Evolutionary conservation across 2,888 invertebrate genomes (phyloP).

Genomic region (Dinocampus coccinellae): DNA sequence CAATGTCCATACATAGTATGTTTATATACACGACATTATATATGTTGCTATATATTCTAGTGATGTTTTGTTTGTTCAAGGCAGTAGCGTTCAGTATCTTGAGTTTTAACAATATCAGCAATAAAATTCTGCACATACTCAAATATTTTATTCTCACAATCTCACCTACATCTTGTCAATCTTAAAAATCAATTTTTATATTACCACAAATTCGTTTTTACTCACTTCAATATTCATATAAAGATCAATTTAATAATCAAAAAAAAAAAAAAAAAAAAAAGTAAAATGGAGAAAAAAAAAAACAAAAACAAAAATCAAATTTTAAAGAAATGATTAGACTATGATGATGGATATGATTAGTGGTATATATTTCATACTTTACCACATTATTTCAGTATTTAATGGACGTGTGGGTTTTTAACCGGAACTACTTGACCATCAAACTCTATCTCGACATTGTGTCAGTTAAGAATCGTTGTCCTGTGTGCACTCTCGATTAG

Average conservation of each 20-base stretch:
- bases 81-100: not conserved
- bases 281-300: too few relatives aligned
- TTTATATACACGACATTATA: too few relatives aligned
- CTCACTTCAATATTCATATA: not conserved
- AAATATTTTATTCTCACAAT: not conserved
- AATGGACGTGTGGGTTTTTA: constrained; percentile 26
- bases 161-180: not conserved
- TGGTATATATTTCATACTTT: not conserved
- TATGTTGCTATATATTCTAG: not conserved
- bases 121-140: not conserved
- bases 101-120: not conserved
- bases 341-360: not conserved
- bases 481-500: constrained; percentile 34
- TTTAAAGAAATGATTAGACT: not conserved
- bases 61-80: not conserved
- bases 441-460: not conserved
- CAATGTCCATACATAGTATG: too few relatives aligned
- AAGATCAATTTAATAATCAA: too few relatives aligned
- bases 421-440: constrained; percentile 13
- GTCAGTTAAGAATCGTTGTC: constrained; percentile 28
- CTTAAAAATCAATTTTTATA: not conserved
- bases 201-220: too few relatives aligned
- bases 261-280: too few relatives aligned
- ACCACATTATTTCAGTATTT: constrained; percentile 11
- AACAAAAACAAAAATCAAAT: too few relatives aligned